Evolutionary conservation across 2,113 vertebrate species (phyloP).

Genomic region (Marcusenius ussheri): DNA sequence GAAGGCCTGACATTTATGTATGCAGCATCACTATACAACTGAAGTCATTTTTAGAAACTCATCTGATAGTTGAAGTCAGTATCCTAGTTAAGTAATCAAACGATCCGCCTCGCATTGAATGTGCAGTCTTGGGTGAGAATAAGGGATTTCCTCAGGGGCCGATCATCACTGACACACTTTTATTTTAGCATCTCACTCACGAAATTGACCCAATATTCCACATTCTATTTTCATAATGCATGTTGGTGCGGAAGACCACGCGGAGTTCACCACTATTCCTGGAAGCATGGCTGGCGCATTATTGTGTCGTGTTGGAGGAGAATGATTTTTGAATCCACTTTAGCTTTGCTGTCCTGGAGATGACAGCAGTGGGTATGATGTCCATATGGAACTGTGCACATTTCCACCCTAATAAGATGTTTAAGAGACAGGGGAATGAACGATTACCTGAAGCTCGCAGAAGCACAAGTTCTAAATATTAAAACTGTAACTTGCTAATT

Average conservation of each 20-base stretch:
- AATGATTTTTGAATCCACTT: too few species aligned
- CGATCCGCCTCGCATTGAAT: neutral
- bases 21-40: neutral
- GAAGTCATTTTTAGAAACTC: neutral
- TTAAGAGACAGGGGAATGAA: neutral
- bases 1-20: neutral
- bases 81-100: constrained; percentile 13
- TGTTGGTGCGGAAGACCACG: neutral
- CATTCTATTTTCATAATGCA: constrained; percentile 4
- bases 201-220: constrained; percentile 12
- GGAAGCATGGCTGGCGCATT: neutral
- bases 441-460: neutral
- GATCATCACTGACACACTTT: neutral
- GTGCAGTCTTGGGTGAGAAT: neutral
- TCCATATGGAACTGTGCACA: neutral
- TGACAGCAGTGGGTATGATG: neutral
- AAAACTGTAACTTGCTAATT: neutral
- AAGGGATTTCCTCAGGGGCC: neutral
- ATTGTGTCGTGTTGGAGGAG: neutral
- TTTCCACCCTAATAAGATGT: neutral
- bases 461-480: neutral
- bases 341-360: neutral
- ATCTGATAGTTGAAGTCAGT: neutral
- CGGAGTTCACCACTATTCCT: constrained; percentile 1
- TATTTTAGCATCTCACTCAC: constrained; percentile 8